Evolutionary conservation across 2,888 invertebrate species (phyloP), one percentile per base, ranked within the genome.

Genomic region (Leucophenga montana): DNA sequence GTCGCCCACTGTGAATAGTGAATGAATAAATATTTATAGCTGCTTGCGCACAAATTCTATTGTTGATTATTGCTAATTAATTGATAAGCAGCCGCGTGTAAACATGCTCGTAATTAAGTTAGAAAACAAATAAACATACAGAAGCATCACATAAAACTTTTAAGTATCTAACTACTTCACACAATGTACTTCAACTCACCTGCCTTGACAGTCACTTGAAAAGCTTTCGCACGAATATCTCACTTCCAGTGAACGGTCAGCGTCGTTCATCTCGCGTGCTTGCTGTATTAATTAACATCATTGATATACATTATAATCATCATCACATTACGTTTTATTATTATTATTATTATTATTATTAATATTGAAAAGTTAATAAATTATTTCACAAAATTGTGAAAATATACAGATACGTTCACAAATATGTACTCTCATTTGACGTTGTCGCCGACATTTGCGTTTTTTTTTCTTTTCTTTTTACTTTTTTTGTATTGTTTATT

Each of bases 61-160:
- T 73, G 72, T 82, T 82, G 77, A 78, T 75, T 73, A 77, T 78
- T 74, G 77, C 76, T 80, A 80, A 81, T 81, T 81, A 82, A 79
- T 80, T 80, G 77, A 82, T 82, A 82, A 82, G 77, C 81, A 79
- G 78, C 73, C 72, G 73, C 70, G 73, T 74, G 78, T 74, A 78
- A 81, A 76, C 50, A 48, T 39, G 11, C 8, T 56, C 73, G 67
- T 65, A 64, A 67, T 16, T 27, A 33, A 6, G 22, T 57, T 66
- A 33, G 48, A 13, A 59, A 5, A 61, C 61, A 68, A 50, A 61
- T 44, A 44, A 16, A 61, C 14, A 27, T 14, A 27, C 13, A 39
- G 1, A 39, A 39, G 39, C 39, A 39, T 1, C 8, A 8, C 39
- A 5, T 11, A 39, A 1, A 39, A 39, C 39, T 39, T 11, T 39